Percentiles rank a stretch among this genome's conserved stretches.
Conservation (phyloP, 2,113 vertebrate species). For the Oncorhynchus keta region DNA sequence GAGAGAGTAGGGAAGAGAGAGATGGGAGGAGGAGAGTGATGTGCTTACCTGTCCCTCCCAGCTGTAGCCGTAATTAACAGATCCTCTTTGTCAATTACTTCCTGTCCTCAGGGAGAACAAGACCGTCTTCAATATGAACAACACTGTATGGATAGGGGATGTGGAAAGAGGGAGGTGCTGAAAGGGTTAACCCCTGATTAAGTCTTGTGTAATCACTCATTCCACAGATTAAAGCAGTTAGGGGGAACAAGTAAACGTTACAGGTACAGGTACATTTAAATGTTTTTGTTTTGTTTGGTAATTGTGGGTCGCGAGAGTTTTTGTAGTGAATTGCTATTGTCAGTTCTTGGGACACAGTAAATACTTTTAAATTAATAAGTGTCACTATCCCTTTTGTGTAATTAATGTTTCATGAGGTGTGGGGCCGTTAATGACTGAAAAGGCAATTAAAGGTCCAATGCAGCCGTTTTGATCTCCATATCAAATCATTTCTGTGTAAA, state of each 20-base stretch:
- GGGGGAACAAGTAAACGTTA: constrained; percentile 21
- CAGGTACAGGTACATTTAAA: constrained; percentile 9
- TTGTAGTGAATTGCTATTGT: constrained; percentile 51
- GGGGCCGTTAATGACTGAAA: constrained; percentile 39
- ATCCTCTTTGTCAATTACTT: constrained; percentile 59
- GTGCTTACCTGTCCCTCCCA: constrained; percentile 45
- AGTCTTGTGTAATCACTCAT: constrained; percentile 27
- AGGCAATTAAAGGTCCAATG: constrained; percentile 16
- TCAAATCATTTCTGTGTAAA: too few species aligned
- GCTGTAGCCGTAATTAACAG: constrained; percentile 57
- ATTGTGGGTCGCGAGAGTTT: constrained; percentile 58
- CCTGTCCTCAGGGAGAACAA: constrained; percentile 34
- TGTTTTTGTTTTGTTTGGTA: constrained; percentile 9
- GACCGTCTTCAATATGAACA: constrained; percentile 42
- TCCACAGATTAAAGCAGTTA: constrained; percentile 27
- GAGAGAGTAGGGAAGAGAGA: constrained; percentile 14
- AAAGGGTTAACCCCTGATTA: constrained; percentile 50
- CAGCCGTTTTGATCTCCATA: too few species aligned
- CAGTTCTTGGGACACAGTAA: constrained; percentile 49
- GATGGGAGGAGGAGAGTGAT: not conserved
- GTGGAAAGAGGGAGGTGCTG: not conserved
- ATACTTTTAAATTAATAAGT: constrained; percentile 69
- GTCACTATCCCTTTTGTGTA: constrained; percentile 59
- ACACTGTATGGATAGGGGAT: constrained; percentile 43
- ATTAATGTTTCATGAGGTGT: constrained; percentile 74